Evolutionary conservation across 2,797 vertebrate species (phyloP).

Genomic region (Lacerta agilis): DNA sequence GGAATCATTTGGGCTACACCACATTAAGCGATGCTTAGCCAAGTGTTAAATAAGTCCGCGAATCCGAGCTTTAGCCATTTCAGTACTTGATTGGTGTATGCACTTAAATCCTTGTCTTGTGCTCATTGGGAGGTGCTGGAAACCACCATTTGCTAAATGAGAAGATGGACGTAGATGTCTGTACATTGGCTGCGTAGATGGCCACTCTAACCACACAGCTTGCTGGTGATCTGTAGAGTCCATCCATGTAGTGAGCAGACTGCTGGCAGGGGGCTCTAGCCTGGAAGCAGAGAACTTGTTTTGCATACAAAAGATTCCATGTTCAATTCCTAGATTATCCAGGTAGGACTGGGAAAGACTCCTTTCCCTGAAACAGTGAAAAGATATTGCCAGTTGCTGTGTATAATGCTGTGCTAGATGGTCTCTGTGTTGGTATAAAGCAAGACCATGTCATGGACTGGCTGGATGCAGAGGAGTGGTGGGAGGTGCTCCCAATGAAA

Average conservation of each 20-base stretch:
- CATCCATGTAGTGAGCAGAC: background rate
- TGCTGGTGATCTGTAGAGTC: background rate
- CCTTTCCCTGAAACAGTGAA: background rate
- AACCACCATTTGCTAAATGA: background rate
- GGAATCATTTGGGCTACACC: slow-evolving; percentile 7
- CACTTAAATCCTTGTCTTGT: background rate
- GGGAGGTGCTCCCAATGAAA: too few species aligned
- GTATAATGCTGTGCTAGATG: background rate
- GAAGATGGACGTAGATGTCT: background rate
- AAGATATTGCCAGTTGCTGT: background rate
- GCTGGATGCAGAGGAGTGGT: too few species aligned
- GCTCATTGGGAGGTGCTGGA: background rate
- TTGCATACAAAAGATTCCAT: background rate
- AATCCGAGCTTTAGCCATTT: slow-evolving; percentile 2
- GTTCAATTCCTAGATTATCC: background rate
- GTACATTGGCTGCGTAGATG: background rate
- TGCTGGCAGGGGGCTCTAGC: background rate
- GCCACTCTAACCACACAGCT: background rate
- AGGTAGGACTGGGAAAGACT: background rate
- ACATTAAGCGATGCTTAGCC: slow-evolving; percentile 10
- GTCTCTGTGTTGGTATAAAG: background rate
- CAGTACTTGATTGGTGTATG: slow-evolving; percentile 5
- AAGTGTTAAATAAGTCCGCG: slow-evolving; percentile 37
- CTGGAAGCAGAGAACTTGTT: background rate
- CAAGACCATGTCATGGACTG: too few species aligned